Conservation (phyloP, 2,797 vertebrate species). For the Acanthurus lineatus region DNA sequence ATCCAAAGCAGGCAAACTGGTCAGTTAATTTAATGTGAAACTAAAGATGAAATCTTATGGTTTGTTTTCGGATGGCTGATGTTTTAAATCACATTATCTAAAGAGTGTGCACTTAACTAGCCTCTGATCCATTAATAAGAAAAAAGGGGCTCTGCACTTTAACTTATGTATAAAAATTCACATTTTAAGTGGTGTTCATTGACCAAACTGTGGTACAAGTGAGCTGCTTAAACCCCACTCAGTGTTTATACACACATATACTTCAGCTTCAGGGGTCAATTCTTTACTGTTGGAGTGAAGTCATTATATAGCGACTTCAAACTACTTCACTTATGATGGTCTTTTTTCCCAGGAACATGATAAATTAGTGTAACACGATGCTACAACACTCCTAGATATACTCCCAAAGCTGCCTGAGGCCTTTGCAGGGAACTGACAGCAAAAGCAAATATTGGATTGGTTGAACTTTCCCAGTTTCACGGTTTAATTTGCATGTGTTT, state of each 20-base stretch:
- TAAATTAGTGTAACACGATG: slow-evolving; percentile 3
- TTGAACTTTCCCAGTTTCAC: slow-evolving; percentile 14
- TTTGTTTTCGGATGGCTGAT: slow-evolving; percentile 43
- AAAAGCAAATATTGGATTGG: slow-evolving; percentile 4
- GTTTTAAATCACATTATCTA: slow-evolving; percentile 65
- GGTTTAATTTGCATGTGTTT: slow-evolving; percentile 14
- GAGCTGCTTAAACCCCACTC: slow-evolving; percentile 36
- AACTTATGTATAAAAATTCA: slow-evolving; percentile 39
- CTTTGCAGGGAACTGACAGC: slow-evolving; percentile 10
- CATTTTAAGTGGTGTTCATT: slow-evolving; percentile 49
- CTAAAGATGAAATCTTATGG: not conserved
- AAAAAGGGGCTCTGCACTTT: slow-evolving; percentile 24
- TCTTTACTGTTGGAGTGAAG: slow-evolving; percentile 4
- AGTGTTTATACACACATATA: slow-evolving; percentile 34
- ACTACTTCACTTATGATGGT: slow-evolving; percentile 6
- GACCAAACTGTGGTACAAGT: slow-evolving; percentile 6
- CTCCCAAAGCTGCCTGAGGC: slow-evolving; percentile 14
- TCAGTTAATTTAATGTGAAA: slow-evolving; percentile 47
- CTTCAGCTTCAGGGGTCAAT: slow-evolving; percentile 18
- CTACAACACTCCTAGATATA: not conserved
- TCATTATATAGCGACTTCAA: slow-evolving; percentile 10
- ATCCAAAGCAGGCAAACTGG: slow-evolving; percentile 32
- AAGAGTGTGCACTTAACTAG: slow-evolving; percentile 46
- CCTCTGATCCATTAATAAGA: slow-evolving; percentile 52
- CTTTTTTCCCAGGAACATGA: slow-evolving; percentile 24